Evolutionary conservation across 2,797 vertebrate species (phyloP), one percentile per base, ranked within the genome.

Genomic region (Acanthis flammea): DNA sequence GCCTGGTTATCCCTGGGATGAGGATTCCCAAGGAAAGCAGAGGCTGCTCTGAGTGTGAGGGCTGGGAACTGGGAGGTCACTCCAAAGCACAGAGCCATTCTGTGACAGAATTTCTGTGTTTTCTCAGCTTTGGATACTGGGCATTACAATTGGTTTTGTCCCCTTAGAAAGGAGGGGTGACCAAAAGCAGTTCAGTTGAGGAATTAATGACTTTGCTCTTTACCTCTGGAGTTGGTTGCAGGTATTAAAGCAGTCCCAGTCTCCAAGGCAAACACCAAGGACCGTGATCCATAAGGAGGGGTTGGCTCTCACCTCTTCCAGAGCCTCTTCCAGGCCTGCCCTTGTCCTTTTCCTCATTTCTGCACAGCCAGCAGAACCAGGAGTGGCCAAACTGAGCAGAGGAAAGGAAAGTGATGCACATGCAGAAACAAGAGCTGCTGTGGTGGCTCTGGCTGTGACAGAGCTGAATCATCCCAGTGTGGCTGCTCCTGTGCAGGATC

Each of bases 401-500:
- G 83, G 4, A 8, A 33, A 86, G 50, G n/a, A 12, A 66, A 54
- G 35, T 2, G 8, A 35, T 65, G 48, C 12, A 1, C 9, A 0
- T 2, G 18, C 85, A 54, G 72, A 3, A 70, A 5, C 4, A 9
- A 1, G 42, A 19, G 25, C 72, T 77, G 68, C 91, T 25, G n/a
- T 10, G 3, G 45, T 27, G 50, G 39, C 70, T 81, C 8, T 3
- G 88, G 72, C 12, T 25, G 27, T 37, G 42, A 0, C 0, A 12
- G 61, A 68, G 73, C 75, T 70, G 84, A 19, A 3, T 19, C 13
- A 1, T n/a, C 37, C 39, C 62, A 3, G 37, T 2, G 0, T 5
- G 16, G 37, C 0, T 31, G 27, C 28, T 86, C 1, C 0, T 2
- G 1, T 5, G 0, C 91, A n/a, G 4, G 31, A 21, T 12, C 1